These are phyloP conservation scores for Sinentomon sp. DNA, from an alignment of 2,888 invertebrate species.

Conservation along the genomic window DNA sequence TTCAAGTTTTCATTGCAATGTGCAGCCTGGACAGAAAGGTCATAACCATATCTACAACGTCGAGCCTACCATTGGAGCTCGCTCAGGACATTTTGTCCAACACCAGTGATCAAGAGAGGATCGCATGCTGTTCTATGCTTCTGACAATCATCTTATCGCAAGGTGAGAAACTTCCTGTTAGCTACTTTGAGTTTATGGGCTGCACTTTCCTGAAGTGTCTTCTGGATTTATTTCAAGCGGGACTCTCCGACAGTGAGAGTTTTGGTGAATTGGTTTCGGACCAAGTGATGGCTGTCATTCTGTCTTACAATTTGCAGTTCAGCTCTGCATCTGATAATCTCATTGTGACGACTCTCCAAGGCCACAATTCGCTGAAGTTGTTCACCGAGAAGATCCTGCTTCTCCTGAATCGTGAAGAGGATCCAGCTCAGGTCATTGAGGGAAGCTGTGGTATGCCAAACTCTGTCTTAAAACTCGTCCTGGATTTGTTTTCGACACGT, in stretches of 20 bases:
- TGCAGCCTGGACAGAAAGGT: slow-evolving; percentile 57
- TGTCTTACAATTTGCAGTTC: slow-evolving; percentile 77
- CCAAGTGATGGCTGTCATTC: slow-evolving; percentile 46
- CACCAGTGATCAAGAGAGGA: too few relatives aligned
- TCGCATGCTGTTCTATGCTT: too few relatives aligned
- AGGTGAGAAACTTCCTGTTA: too few relatives aligned
- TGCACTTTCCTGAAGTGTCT: too few relatives aligned
- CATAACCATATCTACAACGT: slow-evolving; percentile 53
- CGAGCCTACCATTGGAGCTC: slow-evolving; percentile 67
- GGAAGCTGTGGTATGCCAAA: too few relatives aligned
- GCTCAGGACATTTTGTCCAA: too few relatives aligned
- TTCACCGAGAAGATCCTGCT: slow-evolving; percentile 72
- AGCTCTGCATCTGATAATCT: slow-evolving; percentile 30
- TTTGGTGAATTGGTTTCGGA: slow-evolving; percentile 63
- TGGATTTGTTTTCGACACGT: slow-evolving; percentile 51
- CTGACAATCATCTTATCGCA: too few relatives aligned
- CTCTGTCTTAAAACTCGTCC: slow-evolving; percentile 62
- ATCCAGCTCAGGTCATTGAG: neutral
- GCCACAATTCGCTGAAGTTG: slow-evolving; percentile 42
- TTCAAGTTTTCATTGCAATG: slow-evolving; percentile 65
- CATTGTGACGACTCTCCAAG: slow-evolving; percentile 37
- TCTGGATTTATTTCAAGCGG: too few relatives aligned
- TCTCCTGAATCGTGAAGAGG: slow-evolving; percentile 57
- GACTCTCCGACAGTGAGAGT: too few relatives aligned
- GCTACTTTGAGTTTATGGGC: too few relatives aligned